Base-by-base conservation (phyloP, 2,797 vertebrate species). In the Cossypha niveicapilla region DNA sequence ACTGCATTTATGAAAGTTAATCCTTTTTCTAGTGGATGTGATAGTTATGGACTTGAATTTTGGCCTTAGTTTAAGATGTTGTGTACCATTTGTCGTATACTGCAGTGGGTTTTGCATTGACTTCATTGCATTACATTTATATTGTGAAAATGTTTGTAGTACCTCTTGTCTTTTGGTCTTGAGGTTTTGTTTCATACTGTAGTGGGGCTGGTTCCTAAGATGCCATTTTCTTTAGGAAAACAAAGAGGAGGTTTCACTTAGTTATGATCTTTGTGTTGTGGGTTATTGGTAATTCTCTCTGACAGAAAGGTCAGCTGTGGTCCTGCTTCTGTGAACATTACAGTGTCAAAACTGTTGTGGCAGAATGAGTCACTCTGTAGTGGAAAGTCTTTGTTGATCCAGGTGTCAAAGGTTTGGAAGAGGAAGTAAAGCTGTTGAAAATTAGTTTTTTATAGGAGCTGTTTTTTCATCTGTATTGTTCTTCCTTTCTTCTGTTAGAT, bases 301-400 rank as follows among this genome's bases (percentile, higher is more conserved):
- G 57, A 47, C 63, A 34, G 53, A 71, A 74, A 42, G 45, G 32
- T 75, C 41, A 51, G 72, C 30, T 82, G 17, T 53, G 47, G 23
- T 77, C 39, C 45, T 79, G 65, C 57, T 83, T 27, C 24, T 75
- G 50, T 58, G 81, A 85, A 58, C 24, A 7, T 63, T 13, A 6
- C 2, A 1, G 24, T 25, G 32, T 39, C 9, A 72, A 27, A 85
- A 63, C 63, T 74, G 53, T 63, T 83, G 61, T 44, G 32, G 34
- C 39, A 75, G 72, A 57, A 24, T 83, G 86, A 95, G 62, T 93
- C 67, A 86, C 61, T 75, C 54, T 76, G 37, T 65, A 60, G 74
- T 93, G 63, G 41, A 91, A 79, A 67, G 57, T 39, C 60, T 63
- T 89, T 95, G 89, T 86, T 94, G 76, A 87, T 86, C 51, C 88